These are phyloP conservation scores for Mustela nigripes DNA, from an alignment of 2,113 vertebrate genomes.

Conservation along the genomic window DNA sequence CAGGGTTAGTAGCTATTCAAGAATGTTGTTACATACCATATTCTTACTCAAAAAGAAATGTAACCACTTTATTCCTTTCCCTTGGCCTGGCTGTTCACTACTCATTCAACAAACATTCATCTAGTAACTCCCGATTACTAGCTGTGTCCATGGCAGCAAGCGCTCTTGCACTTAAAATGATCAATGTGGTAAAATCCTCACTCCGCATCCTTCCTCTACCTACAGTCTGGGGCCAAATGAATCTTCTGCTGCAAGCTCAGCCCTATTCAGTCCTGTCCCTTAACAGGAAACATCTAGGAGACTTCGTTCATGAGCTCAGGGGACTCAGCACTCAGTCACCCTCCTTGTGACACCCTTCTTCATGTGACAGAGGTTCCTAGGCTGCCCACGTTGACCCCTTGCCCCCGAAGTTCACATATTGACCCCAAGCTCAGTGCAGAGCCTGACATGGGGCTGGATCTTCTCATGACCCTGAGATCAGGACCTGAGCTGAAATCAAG, in stretches of 20 bases:
- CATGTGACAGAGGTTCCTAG: neutral
- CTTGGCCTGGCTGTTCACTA: neutral
- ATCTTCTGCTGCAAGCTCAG: neutral
- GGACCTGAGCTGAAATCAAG: neutral
- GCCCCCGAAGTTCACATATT: neutral
- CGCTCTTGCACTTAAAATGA: neutral
- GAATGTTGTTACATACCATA: neutral
- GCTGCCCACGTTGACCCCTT: neutral
- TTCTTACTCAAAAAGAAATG: conserved; percentile 24
- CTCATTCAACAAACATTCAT: neutral
- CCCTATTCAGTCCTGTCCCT: neutral
- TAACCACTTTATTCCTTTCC: neutral
- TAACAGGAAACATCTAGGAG: neutral
- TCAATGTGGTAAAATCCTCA: neutral
- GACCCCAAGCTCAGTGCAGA: neutral
- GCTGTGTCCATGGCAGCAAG: no score
- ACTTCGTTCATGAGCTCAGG: neutral
- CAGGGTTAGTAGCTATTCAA: neutral
- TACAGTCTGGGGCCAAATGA: neutral
- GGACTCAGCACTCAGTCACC: neutral
- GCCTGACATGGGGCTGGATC: neutral
- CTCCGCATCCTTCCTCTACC: neutral
- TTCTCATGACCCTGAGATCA: neutral
- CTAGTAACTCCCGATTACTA: neutral
- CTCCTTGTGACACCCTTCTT: neutral